Percentiles rank a stretch among this genome's conserved stretches.
phyloP scores from a whole-genome alignment of 2,113 vertebrate genomes.

The Struthio camelus region DNA sequence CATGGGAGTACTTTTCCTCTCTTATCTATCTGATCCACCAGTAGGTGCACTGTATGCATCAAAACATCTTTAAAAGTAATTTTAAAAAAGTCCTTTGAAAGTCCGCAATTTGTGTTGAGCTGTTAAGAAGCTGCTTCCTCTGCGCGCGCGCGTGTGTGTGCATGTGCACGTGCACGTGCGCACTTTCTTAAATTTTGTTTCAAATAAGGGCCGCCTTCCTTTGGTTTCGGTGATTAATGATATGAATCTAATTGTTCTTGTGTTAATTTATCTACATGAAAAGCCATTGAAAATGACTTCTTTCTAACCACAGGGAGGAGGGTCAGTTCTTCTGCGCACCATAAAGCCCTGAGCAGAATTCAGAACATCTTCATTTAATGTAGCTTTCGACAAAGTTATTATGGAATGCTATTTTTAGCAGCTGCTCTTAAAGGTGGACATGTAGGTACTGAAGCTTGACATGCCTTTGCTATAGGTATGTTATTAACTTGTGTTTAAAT shows the following conservation, averaged over 20 bases:
- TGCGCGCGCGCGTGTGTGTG: too few species aligned
- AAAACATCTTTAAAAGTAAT: background rate
- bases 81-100: background rate
- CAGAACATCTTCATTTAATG: background rate
- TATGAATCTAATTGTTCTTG: background rate
- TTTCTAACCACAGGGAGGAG: background rate
- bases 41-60: background rate
- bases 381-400: background rate
- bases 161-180: too few species aligned
- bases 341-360: background rate
- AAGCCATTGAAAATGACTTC: background rate
- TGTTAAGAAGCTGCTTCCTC: background rate
- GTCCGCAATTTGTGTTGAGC: background rate
- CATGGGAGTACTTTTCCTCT: background rate
- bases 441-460: background rate
- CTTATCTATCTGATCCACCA: background rate
- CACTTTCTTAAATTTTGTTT: background rate
- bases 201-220: background rate
- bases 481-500: background rate
- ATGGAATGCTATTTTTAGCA: background rate
- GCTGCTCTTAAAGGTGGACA: background rate
- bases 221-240: background rate
- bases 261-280: background rate
- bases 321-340: background rate
- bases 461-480: background rate